Percentiles rank a stretch among this genome's conserved stretches.
These are phyloP conservation scores for Lycophotia porphyrea DNA, from an alignment of 2,888 invertebrate genomes.

Conservation along the genomic window DNA sequence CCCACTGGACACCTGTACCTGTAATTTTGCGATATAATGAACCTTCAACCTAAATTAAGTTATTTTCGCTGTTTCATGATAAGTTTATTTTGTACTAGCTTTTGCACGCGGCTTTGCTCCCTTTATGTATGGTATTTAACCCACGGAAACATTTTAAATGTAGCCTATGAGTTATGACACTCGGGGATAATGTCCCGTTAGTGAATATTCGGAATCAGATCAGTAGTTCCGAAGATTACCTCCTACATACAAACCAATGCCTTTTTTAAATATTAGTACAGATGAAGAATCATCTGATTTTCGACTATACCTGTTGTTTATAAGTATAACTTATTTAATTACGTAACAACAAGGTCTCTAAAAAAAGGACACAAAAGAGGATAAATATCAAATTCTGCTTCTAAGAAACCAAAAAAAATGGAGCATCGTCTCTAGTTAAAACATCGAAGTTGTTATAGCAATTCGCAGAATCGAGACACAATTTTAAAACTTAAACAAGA, in stretches of 20 bases:
- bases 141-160: too few relatives aligned
- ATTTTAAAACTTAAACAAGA: background rate
- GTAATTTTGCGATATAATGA: conserved; percentile 17
- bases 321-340: background rate
- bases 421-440: background rate
- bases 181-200: too few relatives aligned
- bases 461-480: conserved; percentile 10
- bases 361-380: background rate
- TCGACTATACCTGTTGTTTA: background rate
- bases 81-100: background rate
- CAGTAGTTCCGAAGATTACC: too few relatives aligned
- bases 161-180: too few relatives aligned
- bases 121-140: too few relatives aligned
- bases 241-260: too few relatives aligned
- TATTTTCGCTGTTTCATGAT: background rate
- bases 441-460: background rate
- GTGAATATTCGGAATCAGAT: too few relatives aligned
- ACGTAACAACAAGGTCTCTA: background rate
- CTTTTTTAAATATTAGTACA: background rate
- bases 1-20: conserved; percentile 10
- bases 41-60: background rate
- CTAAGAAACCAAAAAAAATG: conserved; percentile 1
- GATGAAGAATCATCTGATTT: background rate
- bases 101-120: too few relatives aligned
- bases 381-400: conserved; percentile 7